Percentiles rank a stretch among this genome's conserved stretches.
phyloP scores from a whole-genome alignment of 2,888 invertebrate genomes.

The Drosophila pseudotakahashii region DNA sequence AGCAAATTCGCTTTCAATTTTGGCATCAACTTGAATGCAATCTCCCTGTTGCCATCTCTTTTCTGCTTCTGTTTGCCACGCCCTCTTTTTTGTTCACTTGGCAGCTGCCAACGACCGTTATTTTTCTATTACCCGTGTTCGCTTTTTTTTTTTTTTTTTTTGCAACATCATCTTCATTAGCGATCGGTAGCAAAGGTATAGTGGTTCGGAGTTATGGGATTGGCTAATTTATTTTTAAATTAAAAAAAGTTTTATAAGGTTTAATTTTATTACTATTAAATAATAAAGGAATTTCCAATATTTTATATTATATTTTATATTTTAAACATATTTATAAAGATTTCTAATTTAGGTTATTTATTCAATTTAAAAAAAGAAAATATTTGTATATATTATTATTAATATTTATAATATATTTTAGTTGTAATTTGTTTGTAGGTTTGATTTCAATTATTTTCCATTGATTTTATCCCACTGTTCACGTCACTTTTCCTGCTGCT shows the following conservation, averaged over 20 bases:
- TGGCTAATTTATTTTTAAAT: no score
- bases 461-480: conserved; percentile 12
- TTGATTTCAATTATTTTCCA: no score
- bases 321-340: no score
- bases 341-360: no score
- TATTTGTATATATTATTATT: no score
- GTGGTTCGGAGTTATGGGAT: conserved; percentile 7
- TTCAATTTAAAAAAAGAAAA: no score
- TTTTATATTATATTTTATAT: no score
- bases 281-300: no score
- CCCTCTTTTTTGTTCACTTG: conserved; percentile 39
- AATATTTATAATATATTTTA: no score
- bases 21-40: conserved; percentile 33
- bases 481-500: conserved; percentile 9
- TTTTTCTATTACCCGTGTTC: conserved; percentile 39
- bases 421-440: no score
- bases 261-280: no score
- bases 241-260: no score
- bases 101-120: conserved; percentile 58
- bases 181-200: conserved; percentile 20
- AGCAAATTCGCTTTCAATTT: conserved; percentile 68
- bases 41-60: conserved; percentile 19
- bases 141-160: conserved; percentile 21
- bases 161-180: conserved; percentile 78
- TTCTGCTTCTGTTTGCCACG: conserved; percentile 51